These are phyloP conservation scores for Drepana arcuata DNA, from an alignment of 1,140 invertebrate species.

Conservation along the genomic window DNA sequence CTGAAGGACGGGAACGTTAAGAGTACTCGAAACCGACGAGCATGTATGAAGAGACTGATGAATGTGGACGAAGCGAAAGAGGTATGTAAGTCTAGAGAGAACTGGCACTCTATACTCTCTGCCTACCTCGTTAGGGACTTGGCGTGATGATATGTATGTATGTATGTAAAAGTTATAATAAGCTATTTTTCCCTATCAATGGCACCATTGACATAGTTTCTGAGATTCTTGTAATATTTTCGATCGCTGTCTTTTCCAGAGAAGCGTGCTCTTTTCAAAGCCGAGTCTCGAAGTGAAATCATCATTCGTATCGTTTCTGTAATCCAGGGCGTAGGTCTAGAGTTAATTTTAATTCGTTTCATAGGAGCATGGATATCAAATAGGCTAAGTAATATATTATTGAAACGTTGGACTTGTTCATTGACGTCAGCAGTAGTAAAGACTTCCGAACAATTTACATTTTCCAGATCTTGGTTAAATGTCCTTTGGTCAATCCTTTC, in stretches of 20 bases:
- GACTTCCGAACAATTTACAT: not conserved
- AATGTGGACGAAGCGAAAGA: too few species aligned
- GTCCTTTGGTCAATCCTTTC: not conserved
- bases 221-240: constrained; percentile 7
- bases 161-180: too few species aligned
- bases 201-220: constrained; percentile 4
- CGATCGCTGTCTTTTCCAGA: not conserved
- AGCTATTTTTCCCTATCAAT: constrained; percentile 11
- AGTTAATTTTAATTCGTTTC: not conserved
- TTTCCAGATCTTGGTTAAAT: constrained; percentile 4
- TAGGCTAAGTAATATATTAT: constrained; percentile 1
- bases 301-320: constrained; percentile 5
- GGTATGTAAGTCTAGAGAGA: too few species aligned
- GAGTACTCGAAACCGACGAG: too few species aligned
- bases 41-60: too few species aligned
- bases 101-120: too few species aligned
- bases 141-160: too few species aligned
- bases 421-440: not conserved
- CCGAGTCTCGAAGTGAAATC: constrained; percentile 3
- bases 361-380: constrained; percentile 4
- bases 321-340: constrained; percentile 3
- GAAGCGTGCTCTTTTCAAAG: constrained; percentile 2
- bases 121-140: too few species aligned
- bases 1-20: too few species aligned
- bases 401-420: not conserved